Conservation (phyloP, 2,888 invertebrate genomes). For the Heliconius ismenius region DNA sequence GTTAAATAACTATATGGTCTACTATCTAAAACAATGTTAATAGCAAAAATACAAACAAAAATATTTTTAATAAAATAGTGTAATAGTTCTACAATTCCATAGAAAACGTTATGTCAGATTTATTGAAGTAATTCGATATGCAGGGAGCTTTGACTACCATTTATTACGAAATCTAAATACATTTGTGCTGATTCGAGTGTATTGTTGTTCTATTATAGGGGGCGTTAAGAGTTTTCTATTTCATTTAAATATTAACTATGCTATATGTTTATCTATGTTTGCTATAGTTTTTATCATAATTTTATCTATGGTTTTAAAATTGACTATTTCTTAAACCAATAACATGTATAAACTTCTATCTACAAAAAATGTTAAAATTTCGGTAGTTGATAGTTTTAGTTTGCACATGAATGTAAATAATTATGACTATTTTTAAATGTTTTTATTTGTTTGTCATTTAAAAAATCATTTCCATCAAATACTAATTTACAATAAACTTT, state of each 20-base stretch:
- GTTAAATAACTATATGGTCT: neutral
- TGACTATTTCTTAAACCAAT: too few species aligned
- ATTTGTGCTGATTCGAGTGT: conserved; percentile 26
- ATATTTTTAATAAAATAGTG: neutral
- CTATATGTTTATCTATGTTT: neutral
- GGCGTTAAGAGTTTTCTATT: conserved; percentile 8
- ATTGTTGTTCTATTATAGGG: conserved; percentile 23
- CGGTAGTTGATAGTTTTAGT: too few species aligned
- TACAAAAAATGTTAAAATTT: too few species aligned
- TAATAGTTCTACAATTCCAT: conserved; percentile 16
- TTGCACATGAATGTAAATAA: too few species aligned
- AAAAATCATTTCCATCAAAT: neutral
- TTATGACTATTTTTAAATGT: too few species aligned
- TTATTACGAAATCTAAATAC: conserved; percentile 23
- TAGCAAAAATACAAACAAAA: neutral
- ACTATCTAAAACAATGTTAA: neutral
- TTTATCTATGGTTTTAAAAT: neutral
- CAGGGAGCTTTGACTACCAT: conserved; percentile 25
- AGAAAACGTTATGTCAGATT: conserved; percentile 25
- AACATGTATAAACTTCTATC: too few species aligned
- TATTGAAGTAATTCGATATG: conserved; percentile 26
- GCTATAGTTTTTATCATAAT: neutral
- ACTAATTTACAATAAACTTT: conserved; percentile 27
- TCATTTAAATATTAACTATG: conserved; percentile 4
- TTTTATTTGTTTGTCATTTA: neutral